These are phyloP conservation scores for Hipposideros larvatus DNA, from an alignment of 2,797 vertebrate genomes.

Conservation along the genomic window DNA sequence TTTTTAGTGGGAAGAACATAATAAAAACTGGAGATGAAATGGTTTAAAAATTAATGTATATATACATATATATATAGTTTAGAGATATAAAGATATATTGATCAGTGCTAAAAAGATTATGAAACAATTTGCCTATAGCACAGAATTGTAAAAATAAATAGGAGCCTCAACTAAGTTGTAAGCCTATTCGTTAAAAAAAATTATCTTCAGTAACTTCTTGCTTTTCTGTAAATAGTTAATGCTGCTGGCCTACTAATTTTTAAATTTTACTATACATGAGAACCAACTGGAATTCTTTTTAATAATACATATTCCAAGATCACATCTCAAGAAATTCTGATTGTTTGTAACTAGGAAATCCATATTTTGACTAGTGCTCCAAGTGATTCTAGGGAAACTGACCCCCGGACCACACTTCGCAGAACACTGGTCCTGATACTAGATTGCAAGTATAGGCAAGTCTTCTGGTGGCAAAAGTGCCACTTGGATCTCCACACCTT, in stretches of 20 bases:
- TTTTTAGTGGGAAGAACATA: conserved; percentile 49
- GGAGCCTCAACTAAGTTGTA: neutral
- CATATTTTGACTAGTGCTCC: neutral
- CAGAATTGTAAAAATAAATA: conserved; percentile 18
- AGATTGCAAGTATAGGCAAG: neutral
- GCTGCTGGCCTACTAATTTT: neutral
- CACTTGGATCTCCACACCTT: neutral
- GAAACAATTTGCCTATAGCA: neutral
- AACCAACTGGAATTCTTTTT: neutral
- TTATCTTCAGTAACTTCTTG: neutral
- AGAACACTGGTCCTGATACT: neutral
- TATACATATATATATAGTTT: neutral
- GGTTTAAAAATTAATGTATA: conserved; percentile 10
- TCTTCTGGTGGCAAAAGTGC: neutral
- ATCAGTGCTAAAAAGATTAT: conserved; percentile 15
- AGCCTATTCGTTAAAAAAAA: neutral
- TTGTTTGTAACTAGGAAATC: neutral
- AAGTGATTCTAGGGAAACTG: neutral
- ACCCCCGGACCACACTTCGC: neutral
- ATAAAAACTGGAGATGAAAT: conserved; percentile 31
- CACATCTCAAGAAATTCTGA: neutral
- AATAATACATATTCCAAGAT: neutral
- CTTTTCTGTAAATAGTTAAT: neutral
- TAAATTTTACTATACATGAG: neutral
- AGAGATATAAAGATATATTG: neutral